Evolutionary conservation across 2,888 invertebrate genomes (phyloP).

Genomic region (Gasteruption jaculator): DNA sequence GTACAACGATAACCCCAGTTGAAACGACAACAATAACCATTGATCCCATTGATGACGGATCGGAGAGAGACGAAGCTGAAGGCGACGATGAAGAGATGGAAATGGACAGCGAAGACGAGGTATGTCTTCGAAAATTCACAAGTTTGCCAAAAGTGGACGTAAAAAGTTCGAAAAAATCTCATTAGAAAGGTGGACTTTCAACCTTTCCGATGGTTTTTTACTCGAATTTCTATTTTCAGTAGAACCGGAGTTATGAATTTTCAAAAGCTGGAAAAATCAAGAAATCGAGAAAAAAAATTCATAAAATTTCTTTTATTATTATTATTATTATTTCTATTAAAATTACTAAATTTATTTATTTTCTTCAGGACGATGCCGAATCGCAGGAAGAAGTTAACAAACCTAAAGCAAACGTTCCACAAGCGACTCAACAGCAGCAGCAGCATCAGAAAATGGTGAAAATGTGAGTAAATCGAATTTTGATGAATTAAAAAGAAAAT

Average conservation of each 20-base stretch:
- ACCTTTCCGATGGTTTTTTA: too few species aligned
- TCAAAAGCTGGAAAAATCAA: too few species aligned
- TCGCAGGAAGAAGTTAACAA: slow-evolving; percentile 19
- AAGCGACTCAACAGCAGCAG: slow-evolving; percentile 6
- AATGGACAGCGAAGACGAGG: slow-evolving; percentile 50
- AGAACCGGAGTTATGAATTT: background rate
- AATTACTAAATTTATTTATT: too few species aligned
- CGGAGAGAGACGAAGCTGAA: slow-evolving; percentile 74
- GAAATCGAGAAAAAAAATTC: too few species aligned
- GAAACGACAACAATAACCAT: slow-evolving; percentile 54
- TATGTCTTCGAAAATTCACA: slow-evolving; percentile 18
- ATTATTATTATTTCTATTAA: slow-evolving; percentile 3
- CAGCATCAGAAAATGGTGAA: too few species aligned
- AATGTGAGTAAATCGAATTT: slow-evolving; percentile 13
- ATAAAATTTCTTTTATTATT: background rate
- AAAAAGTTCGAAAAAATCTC: too few species aligned
- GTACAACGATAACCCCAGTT: slow-evolving; percentile 58
- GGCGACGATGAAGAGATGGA: slow-evolving; percentile 74
- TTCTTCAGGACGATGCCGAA: slow-evolving; percentile 33
- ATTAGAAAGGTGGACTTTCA: too few species aligned
- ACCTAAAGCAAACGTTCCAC: too few species aligned
- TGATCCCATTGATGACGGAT: slow-evolving; percentile 66
- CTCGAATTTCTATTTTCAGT: background rate
- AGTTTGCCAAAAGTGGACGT: slow-evolving; percentile 6
- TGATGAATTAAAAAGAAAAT: slow-evolving; percentile 19